Evolutionary conservation across 2,797 vertebrate species (phyloP).

Genomic region (Rhinoraja longicauda): DNA sequence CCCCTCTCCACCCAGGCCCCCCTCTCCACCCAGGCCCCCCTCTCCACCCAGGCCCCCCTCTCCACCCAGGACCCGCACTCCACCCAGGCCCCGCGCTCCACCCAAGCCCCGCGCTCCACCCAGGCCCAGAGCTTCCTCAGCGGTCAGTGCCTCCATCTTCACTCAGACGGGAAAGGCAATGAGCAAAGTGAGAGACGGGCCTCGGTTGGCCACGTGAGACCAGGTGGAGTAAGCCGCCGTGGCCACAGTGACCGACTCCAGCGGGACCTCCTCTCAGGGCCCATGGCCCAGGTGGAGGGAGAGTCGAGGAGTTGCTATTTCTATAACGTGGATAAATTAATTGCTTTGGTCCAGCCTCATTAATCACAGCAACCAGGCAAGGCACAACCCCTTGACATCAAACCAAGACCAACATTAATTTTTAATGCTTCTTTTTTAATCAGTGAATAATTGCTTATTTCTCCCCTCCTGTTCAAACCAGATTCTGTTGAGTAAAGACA

Average conservation of each 20-base stretch:
- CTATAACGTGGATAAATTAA: not conserved
- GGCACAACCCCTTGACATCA: not conserved
- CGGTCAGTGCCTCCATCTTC: too few species aligned
- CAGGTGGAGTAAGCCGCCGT: not conserved
- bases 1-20: too few species aligned
- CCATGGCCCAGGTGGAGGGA: not conserved
- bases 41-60: too few species aligned
- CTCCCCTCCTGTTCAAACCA: not conserved
- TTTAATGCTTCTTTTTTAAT: not conserved
- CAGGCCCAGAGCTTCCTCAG: too few species aligned
- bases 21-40: too few species aligned
- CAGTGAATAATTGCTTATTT: not conserved
- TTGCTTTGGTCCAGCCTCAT: not conserved
- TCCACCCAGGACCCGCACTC: too few species aligned
- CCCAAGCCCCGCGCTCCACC: too few species aligned
- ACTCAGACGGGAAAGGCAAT: too few species aligned
- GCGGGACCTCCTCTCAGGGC: not conserved
- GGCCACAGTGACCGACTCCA: not conserved
- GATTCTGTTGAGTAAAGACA: not conserved
- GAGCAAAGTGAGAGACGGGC: not conserved
- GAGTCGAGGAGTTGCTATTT: not conserved
- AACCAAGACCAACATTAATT: not conserved
- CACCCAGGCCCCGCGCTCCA: too few species aligned
- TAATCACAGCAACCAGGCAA: conserved; percentile 8
- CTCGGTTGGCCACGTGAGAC: not conserved